phyloP scores from a whole-genome alignment of 2,797 vertebrate genomes.

The Amniataba percoides region DNA sequence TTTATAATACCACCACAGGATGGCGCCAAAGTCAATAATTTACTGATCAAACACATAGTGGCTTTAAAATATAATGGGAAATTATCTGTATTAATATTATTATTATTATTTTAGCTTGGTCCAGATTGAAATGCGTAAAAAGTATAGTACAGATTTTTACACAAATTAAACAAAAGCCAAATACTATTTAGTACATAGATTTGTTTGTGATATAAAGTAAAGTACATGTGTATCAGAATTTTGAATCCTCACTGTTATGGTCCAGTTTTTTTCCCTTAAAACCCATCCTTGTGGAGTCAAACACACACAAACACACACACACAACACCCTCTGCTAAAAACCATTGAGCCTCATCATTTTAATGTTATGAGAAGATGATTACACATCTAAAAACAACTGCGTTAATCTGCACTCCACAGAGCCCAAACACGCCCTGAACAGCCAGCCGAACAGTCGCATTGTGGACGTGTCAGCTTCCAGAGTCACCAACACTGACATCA shows the following conservation, averaged over 20 bases:
- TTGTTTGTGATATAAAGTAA: background rate
- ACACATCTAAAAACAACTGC: background rate
- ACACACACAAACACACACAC: background rate
- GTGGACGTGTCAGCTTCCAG: conserved; percentile 80
- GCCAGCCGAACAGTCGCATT: conserved; percentile 82
- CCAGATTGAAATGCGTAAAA: background rate
- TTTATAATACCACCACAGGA: background rate
- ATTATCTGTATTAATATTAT: too few species aligned
- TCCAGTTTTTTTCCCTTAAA: background rate
- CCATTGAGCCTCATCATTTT: background rate
- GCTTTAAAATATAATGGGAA: conserved; percentile 2
- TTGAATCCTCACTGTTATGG: background rate
- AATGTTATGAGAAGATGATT: conserved; percentile 16
- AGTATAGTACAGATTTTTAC: too few species aligned
- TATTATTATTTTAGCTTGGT: background rate
- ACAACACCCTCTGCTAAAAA: background rate
- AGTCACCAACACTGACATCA: conserved; percentile 86
- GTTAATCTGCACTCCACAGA: conserved; percentile 80
- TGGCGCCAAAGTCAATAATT: conserved; percentile 7
- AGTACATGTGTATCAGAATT: background rate
- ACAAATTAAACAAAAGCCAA: too few species aligned
- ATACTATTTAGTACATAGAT: background rate
- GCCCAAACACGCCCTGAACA: conserved; percentile 83
- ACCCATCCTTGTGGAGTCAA: background rate
- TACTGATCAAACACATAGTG: background rate